Base-by-base conservation (phyloP, 2,797 vertebrate species). In the Rhabdomys pumilio region DNA sequence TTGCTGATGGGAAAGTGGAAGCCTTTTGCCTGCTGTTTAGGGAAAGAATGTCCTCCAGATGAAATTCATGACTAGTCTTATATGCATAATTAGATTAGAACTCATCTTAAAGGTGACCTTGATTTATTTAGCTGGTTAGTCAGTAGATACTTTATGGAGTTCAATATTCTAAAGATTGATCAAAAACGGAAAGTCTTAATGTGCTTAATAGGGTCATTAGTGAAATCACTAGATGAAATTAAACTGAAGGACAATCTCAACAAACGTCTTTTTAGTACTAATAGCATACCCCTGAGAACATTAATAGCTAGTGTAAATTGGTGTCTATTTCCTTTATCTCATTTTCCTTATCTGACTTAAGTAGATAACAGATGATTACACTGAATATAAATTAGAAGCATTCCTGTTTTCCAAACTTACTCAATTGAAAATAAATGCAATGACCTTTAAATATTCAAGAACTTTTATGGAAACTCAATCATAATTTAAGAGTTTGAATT, bases 331-430 rank as follows among this genome's bases (percentile, higher is more conserved):
- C 87, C 76, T 97, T 91, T 92, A 94, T 96, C 95, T 96, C 93
- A 97, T 97, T 97, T 96, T 96, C 93, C 90, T 96, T 96, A 96
- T 97, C 95, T 97, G 88, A 75, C 53, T 97, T 94, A 96, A 95
- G 95, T 90, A 96, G 91, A 97, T 97, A 96, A 96, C 73, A 93
- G 96, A 95, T 96, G 82, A 97, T 96, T 97, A 95, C 38, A n/a
- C 0, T 89, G 94, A 97, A 90, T 97, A 86, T 94, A 97, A 97
- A 97, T 95, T 96, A 97, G 94, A 94, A 96, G 29, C 73, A 67
- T 13, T 76, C 67, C n/a, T 94, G 11, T 86, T 94, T 97, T 90
- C 88, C 79, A 94, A 90, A 96, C 77, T 94, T 94, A 89, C 73
- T 91, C 38, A 81, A 86, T 72, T 53, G 69, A 96, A 97, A 97